phyloP scores from a whole-genome alignment of 2,113 vertebrate species.

The Aphelocoma coerulescens region DNA sequence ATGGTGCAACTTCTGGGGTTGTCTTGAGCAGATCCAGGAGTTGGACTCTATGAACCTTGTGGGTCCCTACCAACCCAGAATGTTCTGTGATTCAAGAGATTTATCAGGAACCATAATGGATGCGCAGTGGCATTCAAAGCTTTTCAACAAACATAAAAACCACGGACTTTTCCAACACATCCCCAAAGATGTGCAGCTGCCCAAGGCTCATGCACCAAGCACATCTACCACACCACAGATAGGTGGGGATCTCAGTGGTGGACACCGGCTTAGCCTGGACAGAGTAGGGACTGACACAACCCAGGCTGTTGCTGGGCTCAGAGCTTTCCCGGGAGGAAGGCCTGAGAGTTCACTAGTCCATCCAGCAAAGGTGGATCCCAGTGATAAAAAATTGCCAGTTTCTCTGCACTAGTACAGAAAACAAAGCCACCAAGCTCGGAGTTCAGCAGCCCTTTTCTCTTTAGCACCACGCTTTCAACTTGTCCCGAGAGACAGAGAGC shows the following conservation, averaged over 20 bases:
- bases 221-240: neutral
- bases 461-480: neutral
- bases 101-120: neutral
- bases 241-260: fast-evolving
- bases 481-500: neutral
- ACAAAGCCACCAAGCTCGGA: neutral
- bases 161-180: neutral
- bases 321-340: neutral
- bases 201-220: neutral
- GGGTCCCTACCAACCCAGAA: neutral
- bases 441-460: neutral
- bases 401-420: neutral
- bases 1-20: neutral
- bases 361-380: neutral
- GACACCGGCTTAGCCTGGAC: neutral
- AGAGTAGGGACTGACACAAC: neutral
- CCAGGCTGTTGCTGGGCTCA: neutral
- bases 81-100: neutral
- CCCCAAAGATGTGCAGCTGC: neutral
- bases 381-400: neutral
- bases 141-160: neutral
- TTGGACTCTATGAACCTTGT: neutral
- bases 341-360: neutral
- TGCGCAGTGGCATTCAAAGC: neutral
- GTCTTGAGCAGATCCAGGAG: neutral